Evolutionary conservation across 2,797 vertebrate species (phyloP).

Genomic region (Natrix natrix): DNA sequence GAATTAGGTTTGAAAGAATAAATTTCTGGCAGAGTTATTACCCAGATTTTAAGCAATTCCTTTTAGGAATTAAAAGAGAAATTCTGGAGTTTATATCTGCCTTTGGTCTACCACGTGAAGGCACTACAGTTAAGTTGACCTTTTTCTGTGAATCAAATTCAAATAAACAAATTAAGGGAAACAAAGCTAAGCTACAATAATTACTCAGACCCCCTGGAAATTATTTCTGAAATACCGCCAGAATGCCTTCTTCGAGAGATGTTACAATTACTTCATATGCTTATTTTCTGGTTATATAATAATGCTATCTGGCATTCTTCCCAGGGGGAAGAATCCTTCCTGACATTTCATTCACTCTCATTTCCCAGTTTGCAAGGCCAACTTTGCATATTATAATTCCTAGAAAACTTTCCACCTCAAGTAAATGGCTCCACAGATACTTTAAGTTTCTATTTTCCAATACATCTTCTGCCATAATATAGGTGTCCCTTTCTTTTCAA

Average conservation of each 20-base stretch:
- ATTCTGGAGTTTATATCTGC: neutral
- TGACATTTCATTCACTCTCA: neutral
- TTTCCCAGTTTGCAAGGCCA: neutral
- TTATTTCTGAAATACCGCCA: neutral
- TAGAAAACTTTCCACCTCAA: neutral
- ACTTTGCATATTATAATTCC: neutral
- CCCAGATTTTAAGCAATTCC: neutral
- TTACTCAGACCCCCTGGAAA: slow-evolving; percentile 4
- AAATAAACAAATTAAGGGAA: slow-evolving; percentile 1
- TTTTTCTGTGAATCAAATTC: neutral
- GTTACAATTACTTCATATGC: neutral
- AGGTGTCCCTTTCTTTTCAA: neutral
- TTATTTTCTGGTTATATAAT: neutral
- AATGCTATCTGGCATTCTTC: neutral
- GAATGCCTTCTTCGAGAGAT: neutral
- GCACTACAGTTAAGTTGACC: neutral
- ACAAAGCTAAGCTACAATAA: slow-evolving; percentile 26
- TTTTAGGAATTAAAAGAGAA: neutral
- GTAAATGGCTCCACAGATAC: neutral
- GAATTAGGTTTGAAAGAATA: neutral
- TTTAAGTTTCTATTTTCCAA: neutral
- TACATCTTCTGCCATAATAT: neutral
- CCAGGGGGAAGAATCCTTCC: neutral
- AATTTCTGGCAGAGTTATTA: neutral
- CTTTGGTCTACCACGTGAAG: neutral